Conservation (phyloP, 2,113 vertebrate genomes). For the Mirounga angustirostris region DNA sequence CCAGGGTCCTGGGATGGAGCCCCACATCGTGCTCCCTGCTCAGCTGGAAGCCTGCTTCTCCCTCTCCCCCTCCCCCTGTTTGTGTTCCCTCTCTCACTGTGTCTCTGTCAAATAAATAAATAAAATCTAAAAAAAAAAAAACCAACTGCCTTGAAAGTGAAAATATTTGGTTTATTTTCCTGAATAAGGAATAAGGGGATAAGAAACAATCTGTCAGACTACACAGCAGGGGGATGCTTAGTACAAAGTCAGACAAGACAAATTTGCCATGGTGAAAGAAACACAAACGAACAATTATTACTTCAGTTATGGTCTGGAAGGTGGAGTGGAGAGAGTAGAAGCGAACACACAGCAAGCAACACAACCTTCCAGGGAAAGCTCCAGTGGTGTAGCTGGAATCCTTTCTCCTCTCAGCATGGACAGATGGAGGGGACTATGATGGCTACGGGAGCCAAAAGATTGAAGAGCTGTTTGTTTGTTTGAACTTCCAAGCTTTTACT, state of each 20-base stretch:
- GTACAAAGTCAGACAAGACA: conserved; percentile 22
- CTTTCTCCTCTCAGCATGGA: conserved; percentile 88
- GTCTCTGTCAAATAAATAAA: too few species aligned
- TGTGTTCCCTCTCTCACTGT: too few species aligned
- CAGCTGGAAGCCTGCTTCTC: too few species aligned
- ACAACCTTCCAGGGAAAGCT: conserved; percentile 89
- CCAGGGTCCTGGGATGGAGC: too few species aligned
- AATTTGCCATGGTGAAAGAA: neutral
- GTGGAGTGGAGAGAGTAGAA: conserved; percentile 91
- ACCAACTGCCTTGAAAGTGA: conserved; percentile 73
- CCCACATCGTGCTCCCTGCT: too few species aligned
- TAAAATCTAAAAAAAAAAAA: too few species aligned
- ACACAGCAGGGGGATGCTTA: conserved; percentile 51
- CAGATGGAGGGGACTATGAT: conserved; percentile 90
- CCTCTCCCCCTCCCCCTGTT: too few species aligned
- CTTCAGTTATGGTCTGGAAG: conserved; percentile 77
- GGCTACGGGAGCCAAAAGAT: conserved; percentile 90
- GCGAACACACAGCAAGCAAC: conserved; percentile 90
- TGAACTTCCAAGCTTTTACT: neutral
- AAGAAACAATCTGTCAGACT: conserved; percentile 58
- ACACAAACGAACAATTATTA: neutral
- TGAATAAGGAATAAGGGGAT: conserved; percentile 11
- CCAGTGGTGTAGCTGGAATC: conserved; percentile 90
- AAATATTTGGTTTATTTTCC: conserved; percentile 21
- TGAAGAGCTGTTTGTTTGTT: conserved; percentile 80